phyloP scores from a whole-genome alignment of 2,113 vertebrate species.

The Morone saxatilis region DNA sequence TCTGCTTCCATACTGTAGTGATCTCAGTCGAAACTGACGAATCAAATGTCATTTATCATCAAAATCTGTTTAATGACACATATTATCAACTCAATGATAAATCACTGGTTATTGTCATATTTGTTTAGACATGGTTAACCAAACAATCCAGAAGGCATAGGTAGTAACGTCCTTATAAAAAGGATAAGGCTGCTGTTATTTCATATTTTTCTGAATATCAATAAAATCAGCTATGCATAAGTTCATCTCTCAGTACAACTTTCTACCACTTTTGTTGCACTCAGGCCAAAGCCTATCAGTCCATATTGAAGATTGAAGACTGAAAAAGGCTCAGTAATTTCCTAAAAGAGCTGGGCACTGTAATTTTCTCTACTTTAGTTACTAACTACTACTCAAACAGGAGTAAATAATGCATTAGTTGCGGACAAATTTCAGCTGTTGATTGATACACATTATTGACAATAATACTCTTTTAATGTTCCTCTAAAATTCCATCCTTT shows the following conservation, averaged over 20 bases:
- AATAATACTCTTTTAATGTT: not conserved
- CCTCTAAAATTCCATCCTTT: not conserved
- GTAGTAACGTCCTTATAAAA: no score
- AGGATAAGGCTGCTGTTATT: not conserved
- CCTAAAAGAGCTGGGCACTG: conserved; percentile 1
- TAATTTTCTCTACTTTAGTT: not conserved
- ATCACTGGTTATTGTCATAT: not conserved
- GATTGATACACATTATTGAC: not conserved
- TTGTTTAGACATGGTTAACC: not conserved
- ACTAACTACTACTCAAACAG: not conserved
- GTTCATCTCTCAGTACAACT: not conserved
- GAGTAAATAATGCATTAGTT: not conserved
- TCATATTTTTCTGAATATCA: not conserved
- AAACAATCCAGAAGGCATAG: not conserved
- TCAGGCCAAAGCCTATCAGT: not conserved
- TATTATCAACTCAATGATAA: not conserved
- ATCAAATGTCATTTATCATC: not conserved
- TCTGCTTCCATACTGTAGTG: not conserved
- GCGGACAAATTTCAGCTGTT: not conserved
- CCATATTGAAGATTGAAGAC: not conserved
- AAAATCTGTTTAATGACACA: not conserved
- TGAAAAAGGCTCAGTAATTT: not conserved
- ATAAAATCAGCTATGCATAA: not conserved
- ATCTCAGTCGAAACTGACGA: not conserved
- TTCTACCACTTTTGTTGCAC: not conserved